A percentile compares a stretch with the other conserved stretches of the same genome.
These are phyloP conservation scores for Gallinago jamesoni DNA, from an alignment of 2,113 vertebrate genomes.

Conservation along the genomic window DNA sequence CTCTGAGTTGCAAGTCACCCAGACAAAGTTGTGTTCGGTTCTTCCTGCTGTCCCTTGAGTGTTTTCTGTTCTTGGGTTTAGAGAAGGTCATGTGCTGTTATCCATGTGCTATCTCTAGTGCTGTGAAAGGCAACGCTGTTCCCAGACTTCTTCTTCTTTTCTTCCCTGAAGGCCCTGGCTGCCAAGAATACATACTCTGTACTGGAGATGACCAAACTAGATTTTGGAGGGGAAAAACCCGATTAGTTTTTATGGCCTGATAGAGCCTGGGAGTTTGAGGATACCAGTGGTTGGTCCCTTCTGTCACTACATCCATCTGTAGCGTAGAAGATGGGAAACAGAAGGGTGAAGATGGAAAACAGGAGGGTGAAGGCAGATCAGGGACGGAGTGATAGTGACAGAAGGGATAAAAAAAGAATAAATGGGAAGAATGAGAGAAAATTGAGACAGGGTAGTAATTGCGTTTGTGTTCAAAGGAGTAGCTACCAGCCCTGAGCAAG, in stretches of 20 bases:
- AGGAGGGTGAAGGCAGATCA: neutral
- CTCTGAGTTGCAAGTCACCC: neutral
- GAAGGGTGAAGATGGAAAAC: neutral
- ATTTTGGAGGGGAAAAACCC: neutral
- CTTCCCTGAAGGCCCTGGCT: neutral
- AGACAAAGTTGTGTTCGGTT: neutral
- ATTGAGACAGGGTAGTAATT: neutral
- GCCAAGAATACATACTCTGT: neutral
- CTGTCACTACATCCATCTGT: accelerated
- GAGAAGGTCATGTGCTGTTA: neutral
- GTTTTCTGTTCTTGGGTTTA: neutral
- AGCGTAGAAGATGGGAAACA: neutral
- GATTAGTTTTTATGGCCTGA: neutral
- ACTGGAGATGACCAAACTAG: neutral
- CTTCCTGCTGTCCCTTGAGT: neutral
- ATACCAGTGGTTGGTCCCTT: neutral
- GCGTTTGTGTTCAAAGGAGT: neutral
- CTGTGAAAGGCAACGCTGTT: neutral
- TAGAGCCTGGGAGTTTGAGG: neutral
- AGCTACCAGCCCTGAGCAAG: neutral
- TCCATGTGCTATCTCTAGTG: neutral
- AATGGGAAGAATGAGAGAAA: neutral
- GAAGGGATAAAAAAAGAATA: neutral
- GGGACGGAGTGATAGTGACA: neutral
- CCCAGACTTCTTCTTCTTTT: neutral